Percentiles rank a stretch among this genome's conserved stretches.
These are phyloP conservation scores for Wiebesia pumilae DNA, from an alignment of 1,140 invertebrate species.

Conservation along the genomic window DNA sequence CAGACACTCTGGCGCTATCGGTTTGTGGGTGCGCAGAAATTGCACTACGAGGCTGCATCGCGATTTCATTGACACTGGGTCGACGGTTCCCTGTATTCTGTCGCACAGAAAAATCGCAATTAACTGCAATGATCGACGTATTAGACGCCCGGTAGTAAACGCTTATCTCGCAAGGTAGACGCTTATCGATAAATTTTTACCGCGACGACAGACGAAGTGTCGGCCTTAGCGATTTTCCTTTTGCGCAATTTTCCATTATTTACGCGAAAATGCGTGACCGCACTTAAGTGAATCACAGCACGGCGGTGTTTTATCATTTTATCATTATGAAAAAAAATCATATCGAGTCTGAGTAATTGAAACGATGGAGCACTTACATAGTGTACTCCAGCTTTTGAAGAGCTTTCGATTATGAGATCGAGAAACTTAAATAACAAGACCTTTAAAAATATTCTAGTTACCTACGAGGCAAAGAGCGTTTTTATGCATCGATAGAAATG, in stretches of 20 bases:
- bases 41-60: background rate
- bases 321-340: background rate
- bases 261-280: background rate
- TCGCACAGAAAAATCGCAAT: background rate
- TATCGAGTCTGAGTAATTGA: background rate
- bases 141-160: background rate
- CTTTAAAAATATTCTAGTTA: background rate
- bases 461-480: background rate
- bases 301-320: too few relatives aligned
- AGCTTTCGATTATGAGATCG: background rate
- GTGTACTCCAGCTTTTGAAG: background rate
- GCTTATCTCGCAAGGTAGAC: background rate
- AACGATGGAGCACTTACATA: background rate
- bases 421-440: background rate
- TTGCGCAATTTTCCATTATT: background rate
- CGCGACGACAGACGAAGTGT: background rate
- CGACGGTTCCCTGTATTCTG: background rate
- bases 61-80: background rate
- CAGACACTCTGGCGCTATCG: constrained; percentile 5
- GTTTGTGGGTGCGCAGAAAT: background rate
- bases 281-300: background rate
- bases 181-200: background rate
- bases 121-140: background rate
- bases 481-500: background rate
- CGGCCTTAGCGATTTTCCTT: background rate